Evolutionary conservation across 2,797 vertebrate species (phyloP).

Genomic region (Florisuga fusca): DNA sequence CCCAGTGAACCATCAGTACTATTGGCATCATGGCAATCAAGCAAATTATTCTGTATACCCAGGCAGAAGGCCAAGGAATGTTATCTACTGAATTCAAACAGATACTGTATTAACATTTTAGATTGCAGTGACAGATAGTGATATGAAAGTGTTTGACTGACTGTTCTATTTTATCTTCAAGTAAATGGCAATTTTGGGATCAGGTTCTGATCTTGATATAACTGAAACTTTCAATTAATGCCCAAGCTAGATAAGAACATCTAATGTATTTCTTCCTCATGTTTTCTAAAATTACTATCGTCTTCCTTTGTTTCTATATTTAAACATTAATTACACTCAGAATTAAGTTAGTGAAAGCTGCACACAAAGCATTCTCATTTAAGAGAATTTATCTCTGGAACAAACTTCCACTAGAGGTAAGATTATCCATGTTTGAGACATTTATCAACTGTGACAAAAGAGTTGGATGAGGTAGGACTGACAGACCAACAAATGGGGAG

Average conservation of each 20-base stretch:
- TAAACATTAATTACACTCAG: conserved; percentile 50
- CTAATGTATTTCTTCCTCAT: conserved; percentile 2
- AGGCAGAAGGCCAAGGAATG: neutral
- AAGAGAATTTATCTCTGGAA: neutral
- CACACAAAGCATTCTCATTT: conserved; percentile 14
- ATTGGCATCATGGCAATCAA: neutral
- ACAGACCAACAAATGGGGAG: neutral
- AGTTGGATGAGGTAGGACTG: neutral
- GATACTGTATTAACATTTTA: conserved; percentile 27
- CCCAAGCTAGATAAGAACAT: conserved; percentile 49
- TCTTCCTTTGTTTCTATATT: conserved; percentile 65
- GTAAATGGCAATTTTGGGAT: conserved; percentile 19
- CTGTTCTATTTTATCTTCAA: conserved; percentile 21
- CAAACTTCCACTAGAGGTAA: conserved; percentile 2
- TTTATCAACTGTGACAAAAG: neutral
- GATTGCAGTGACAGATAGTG: conserved; percentile 19
- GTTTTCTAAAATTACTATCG: conserved; percentile 3
- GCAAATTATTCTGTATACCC: neutral
- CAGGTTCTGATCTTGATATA: conserved; percentile 22
- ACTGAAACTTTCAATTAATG: conserved; percentile 36
- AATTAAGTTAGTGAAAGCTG: conserved; percentile 40
- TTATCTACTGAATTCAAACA: conserved; percentile 8
- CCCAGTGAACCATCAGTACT: neutral
- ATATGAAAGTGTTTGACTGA: conserved; percentile 10
- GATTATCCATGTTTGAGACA: neutral